A percentile compares a stretch with the other conserved stretches of the same genome.
Conservation (phyloP, 2,113 vertebrate genomes). For the Anas platyrhynchos region DNA sequence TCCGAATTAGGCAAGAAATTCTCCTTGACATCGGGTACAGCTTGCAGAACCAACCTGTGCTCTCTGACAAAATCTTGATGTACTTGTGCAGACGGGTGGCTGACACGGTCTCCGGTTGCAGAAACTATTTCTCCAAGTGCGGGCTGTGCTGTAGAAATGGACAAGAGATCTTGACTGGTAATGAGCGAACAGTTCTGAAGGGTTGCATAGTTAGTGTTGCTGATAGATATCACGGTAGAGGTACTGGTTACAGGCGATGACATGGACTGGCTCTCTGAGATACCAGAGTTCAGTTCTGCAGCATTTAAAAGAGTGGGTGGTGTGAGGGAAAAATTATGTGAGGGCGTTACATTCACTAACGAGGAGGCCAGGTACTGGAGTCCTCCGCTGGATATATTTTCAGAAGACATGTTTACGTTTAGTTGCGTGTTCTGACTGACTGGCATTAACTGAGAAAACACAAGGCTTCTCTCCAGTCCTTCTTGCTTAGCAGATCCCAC, state of each 20-base stretch:
- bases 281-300: conserved; percentile 79
- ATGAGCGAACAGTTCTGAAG: conserved; percentile 84
- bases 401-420: conserved; percentile 80
- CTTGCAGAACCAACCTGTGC: conserved; percentile 84
- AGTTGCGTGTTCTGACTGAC: conserved; percentile 88
- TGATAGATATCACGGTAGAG: conserved; percentile 87
- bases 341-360: conserved; percentile 77
- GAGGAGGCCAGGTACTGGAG: conserved; percentile 80
- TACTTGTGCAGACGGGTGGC: conserved; percentile 74
- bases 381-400: conserved; percentile 73
- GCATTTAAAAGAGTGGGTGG: conserved; percentile 78
- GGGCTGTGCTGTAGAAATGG: conserved; percentile 75
- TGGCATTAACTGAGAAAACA: conserved; percentile 91
- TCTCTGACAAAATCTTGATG: conserved; percentile 82
- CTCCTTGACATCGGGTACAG: conserved; percentile 84
- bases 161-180: conserved; percentile 80
- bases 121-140: conserved; percentile 74
- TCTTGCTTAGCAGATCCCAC: conserved; percentile 92
- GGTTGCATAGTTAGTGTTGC: conserved; percentile 82
- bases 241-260: conserved; percentile 77
- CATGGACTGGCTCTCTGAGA: conserved; percentile 78
- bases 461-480: conserved; percentile 85
- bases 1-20: conserved; percentile 87
- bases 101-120: conserved; percentile 66
- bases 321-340: conserved; percentile 79